Percentiles rank a stretch among this genome's conserved stretches.
These are phyloP conservation scores for Butorides virescens DNA, from an alignment of 2,113 vertebrate species.

Conservation along the genomic window DNA sequence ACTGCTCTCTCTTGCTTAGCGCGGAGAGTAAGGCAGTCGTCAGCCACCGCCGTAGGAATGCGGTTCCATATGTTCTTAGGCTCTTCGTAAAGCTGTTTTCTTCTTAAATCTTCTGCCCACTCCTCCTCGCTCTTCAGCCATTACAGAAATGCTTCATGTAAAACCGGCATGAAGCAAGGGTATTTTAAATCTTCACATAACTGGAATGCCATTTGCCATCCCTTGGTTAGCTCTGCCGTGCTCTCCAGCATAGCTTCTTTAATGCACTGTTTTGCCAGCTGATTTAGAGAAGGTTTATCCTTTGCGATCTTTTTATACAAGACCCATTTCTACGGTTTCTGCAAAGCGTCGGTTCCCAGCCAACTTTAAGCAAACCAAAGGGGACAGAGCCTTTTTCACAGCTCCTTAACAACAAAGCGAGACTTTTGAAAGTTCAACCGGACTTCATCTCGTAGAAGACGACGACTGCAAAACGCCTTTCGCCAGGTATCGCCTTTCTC, in stretches of 20 bases:
- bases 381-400: background rate
- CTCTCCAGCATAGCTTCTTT: background rate
- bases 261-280: fast-evolving
- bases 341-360: background rate
- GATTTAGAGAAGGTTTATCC: background rate
- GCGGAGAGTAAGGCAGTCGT: fast-evolving
- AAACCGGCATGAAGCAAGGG: background rate
- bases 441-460: background rate
- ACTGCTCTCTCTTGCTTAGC: background rate
- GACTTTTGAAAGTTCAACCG: background rate
- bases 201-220: background rate
- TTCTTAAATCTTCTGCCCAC: background rate
- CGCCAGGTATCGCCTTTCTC: background rate
- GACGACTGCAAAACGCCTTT: background rate
- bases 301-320: background rate
- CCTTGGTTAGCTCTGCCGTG: fast-evolving
- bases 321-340: fast-evolving
- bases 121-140: background rate
- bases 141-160: background rate
- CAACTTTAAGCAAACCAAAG: background rate
- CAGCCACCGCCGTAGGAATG: background rate
- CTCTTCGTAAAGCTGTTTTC: background rate
- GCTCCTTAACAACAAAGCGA: background rate
- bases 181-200: fast-evolving
- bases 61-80: background rate